Evolutionary conservation across 2,888 invertebrate genomes (phyloP).

Genomic region (Heterodera filipjevi): DNA sequence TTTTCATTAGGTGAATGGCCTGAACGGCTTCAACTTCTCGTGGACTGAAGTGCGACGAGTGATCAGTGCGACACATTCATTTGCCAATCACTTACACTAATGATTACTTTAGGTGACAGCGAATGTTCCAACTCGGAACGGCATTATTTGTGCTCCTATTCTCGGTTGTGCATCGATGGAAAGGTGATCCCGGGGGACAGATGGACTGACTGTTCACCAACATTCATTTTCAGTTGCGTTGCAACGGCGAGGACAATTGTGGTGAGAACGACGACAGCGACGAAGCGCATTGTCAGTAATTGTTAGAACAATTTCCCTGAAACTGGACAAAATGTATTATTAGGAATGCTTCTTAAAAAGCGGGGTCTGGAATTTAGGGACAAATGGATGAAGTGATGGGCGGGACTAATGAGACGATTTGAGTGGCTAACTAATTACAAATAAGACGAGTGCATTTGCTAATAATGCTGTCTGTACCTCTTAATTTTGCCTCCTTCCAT

Average conservation of each 20-base stretch:
- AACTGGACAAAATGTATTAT: no score
- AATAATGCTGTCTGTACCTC: neutral
- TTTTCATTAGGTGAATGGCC: slow-evolving; percentile 47
- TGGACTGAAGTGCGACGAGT: slow-evolving; percentile 63
- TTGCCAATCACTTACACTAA: neutral
- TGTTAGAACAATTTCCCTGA: no score
- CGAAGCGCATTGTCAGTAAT: slow-evolving; percentile 70
- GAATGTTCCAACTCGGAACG: slow-evolving; percentile 68
- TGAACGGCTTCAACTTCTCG: slow-evolving; percentile 63
- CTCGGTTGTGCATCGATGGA: slow-evolving; percentile 80
- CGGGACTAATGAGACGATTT: neutral
- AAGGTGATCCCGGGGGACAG: slow-evolving; percentile 57
- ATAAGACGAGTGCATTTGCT: neutral
- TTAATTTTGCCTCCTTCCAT: neutral
- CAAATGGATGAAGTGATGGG: no score
- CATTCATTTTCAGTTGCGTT: slow-evolving; percentile 35
- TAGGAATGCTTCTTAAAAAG: no score
- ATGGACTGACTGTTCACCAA: no score
- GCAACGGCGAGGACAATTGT: slow-evolving; percentile 68
- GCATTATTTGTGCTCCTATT: slow-evolving; percentile 75
- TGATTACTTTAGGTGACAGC: slow-evolving; percentile 46
- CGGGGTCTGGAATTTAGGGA: neutral
- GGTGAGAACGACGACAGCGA: slow-evolving; percentile 78
- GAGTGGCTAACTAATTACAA: neutral
- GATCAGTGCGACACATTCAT: neutral